Evolutionary conservation across 1,140 invertebrate genomes (phyloP), one percentile per base, ranked within the genome.

Genomic region (Harpegnathos saltator): DNA sequence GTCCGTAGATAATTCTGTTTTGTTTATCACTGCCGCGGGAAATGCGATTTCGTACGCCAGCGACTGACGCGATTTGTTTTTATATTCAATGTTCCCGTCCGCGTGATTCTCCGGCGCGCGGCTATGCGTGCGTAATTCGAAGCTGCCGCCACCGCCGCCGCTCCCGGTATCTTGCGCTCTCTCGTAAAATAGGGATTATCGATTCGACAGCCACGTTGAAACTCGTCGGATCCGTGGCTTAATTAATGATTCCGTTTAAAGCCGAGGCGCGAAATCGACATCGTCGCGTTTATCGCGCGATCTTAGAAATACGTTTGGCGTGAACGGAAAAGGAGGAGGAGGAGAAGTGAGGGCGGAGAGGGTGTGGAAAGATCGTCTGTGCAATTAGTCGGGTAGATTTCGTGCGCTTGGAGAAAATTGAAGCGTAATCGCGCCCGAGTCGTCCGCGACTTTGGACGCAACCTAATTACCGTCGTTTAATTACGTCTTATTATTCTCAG

Each of bases 21-120:
- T 91, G 86, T 91, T 90, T 90, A 91, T 90, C 89, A 90, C 82
- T 62, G 59, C 72, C 72, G 77, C 78, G 75, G 81, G 80, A 85
- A 90, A 86, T 84, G 82, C 82, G 84, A 89, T 90, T 89, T 86
- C 68, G 66, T 86, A 65, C 75, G 62, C 74, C 75, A 84, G 56
- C 77, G 82, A 68, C 72, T 83, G 82, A 83, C 82, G 66, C 82
- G 63, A 81, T 77, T 65, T 69, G 62, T 84, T 84, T 59, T 69
- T 81, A 84, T 80, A 80, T 78, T 68, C 63, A 82, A 82, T n/a
- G 29, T 74, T 63, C 59, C 22, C 59, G 54, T 68, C 71, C 65
- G 71, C 82, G 80, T 73, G 38, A 44, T 84, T 82, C 75, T 26
- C 66, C 52, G 38, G 38, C 7, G 26, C 38, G 29, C 7, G 74